Evolutionary conservation across 2,113 vertebrate species (phyloP).

Genomic region (Rutilus rutilus): DNA sequence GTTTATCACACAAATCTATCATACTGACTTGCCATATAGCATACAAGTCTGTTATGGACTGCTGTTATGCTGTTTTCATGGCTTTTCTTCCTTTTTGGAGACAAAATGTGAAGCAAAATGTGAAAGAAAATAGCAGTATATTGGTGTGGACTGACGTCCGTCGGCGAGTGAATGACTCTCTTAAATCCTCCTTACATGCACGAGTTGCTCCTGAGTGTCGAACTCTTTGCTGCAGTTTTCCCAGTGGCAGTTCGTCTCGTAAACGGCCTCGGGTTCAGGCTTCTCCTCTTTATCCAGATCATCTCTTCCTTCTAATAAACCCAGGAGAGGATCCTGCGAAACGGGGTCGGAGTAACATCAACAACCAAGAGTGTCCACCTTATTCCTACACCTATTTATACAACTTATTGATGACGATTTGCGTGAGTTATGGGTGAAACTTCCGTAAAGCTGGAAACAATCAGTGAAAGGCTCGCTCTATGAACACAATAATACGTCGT

Average conservation of each 20-base stretch:
- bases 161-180: not conserved
- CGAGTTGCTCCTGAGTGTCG: slow-evolving; percentile 95
- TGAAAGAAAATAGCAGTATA: not conserved
- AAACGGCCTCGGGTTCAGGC: slow-evolving; percentile 86
- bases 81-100: not conserved
- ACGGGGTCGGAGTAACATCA: not conserved
- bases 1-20: not conserved
- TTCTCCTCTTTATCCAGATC: slow-evolving; percentile 95
- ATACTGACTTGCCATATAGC: not conserved
- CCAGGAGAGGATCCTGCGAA: slow-evolving; percentile 87
- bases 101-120: not conserved
- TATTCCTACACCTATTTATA: too few relatives aligned
- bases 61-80: not conserved
- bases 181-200: slow-evolving; percentile 82
- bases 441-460: too few relatives aligned
- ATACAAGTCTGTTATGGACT: not conserved
- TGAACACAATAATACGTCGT: too few relatives aligned
- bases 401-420: too few relatives aligned
- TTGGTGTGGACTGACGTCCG: not conserved
- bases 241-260: slow-evolving; percentile 97
- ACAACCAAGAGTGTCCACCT: not conserved
- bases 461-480: too few relatives aligned
- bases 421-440: too few relatives aligned
- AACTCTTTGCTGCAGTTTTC: slow-evolving; percentile 95
- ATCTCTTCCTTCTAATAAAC: slow-evolving; percentile 87